These are phyloP conservation scores for Pituophis catenifer DNA, from an alignment of 2,113 vertebrate genomes.

Conservation along the genomic window DNA sequence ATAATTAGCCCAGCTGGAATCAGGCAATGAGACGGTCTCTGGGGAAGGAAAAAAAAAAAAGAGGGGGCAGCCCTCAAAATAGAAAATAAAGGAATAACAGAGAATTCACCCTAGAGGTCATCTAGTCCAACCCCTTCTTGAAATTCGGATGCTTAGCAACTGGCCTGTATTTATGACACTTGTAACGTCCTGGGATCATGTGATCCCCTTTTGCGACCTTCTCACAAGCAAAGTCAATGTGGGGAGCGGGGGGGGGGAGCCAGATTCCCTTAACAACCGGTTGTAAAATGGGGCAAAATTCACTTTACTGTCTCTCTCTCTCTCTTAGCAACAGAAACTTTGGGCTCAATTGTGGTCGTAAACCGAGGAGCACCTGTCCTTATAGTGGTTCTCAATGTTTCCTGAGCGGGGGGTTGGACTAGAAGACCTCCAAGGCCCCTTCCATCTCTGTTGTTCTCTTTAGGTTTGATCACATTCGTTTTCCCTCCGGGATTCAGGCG, in stretches of 20 bases:
- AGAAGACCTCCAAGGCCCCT: neutral
- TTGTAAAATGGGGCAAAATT: neutral
- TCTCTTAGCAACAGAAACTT: too few species aligned
- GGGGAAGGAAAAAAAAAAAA: neutral
- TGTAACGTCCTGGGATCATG: too few species aligned
- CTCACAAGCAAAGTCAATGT: too few species aligned
- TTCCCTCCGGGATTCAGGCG: neutral
- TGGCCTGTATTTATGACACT: too few species aligned
- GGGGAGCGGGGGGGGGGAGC: too few species aligned
- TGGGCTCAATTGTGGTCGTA: neutral
- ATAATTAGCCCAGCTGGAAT: conserved; percentile 1
- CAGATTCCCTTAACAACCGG: too few species aligned
- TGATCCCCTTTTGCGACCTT: too few species aligned
- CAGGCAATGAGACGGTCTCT: neutral
- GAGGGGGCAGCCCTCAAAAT: neutral
- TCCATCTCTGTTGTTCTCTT: neutral
- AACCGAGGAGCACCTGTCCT: neutral
- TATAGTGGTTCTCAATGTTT: neutral
- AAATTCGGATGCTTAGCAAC: neutral
- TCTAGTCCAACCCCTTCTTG: neutral
- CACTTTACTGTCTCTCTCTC: neutral
- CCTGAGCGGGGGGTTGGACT: neutral
- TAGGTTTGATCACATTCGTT: neutral
- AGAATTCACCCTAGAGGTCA: neutral
- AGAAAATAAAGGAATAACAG: neutral